A percentile compares a stretch with the other conserved stretches of the same genome.
These are phyloP conservation scores for Papilio polytes DNA, from an alignment of 1,140 invertebrate species.

Conservation along the genomic window DNA sequence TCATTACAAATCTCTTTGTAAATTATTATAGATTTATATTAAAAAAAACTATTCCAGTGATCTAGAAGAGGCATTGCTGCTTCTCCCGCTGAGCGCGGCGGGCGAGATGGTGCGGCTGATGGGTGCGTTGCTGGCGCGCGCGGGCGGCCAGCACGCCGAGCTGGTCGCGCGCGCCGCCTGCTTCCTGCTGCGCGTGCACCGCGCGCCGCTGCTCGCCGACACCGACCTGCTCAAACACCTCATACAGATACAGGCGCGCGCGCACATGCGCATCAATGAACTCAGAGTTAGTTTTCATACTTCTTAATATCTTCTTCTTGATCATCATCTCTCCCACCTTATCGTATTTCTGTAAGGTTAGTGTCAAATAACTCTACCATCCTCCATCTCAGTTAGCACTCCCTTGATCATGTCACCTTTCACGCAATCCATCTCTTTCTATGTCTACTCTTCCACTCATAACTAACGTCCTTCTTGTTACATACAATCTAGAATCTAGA, in stretches of 20 bases:
- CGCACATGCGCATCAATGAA: constrained; percentile 84
- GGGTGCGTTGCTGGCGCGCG: constrained; percentile 86
- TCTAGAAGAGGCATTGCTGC: constrained; percentile 94
- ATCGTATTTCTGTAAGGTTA: no score
- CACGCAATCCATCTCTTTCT: no score
- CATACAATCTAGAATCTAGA: no score
- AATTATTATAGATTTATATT: no score
- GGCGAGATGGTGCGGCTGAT: constrained; percentile 91
- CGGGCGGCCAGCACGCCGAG: constrained; percentile 89
- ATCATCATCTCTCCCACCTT: no score
- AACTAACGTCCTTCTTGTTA: no score
- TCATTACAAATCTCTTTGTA: no score
- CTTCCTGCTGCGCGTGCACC: constrained; percentile 93
- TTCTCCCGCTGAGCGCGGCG: constrained; percentile 93
- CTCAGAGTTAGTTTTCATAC: constrained; percentile 85
- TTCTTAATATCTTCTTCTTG: no score
- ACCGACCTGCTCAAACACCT: constrained; percentile 88
- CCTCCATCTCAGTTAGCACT: no score
- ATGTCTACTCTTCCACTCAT: no score
- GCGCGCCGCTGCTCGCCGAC: constrained; percentile 91
- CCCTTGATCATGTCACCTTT: no score
- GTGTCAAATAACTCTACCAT: no score
- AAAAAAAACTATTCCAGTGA: constrained; percentile 85
- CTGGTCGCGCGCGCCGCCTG: constrained; percentile 89
- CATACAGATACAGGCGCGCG: constrained; percentile 86